Conservation (phyloP, 92 coral and sea anemone genomes). For the Palythoa grandis region DNA sequence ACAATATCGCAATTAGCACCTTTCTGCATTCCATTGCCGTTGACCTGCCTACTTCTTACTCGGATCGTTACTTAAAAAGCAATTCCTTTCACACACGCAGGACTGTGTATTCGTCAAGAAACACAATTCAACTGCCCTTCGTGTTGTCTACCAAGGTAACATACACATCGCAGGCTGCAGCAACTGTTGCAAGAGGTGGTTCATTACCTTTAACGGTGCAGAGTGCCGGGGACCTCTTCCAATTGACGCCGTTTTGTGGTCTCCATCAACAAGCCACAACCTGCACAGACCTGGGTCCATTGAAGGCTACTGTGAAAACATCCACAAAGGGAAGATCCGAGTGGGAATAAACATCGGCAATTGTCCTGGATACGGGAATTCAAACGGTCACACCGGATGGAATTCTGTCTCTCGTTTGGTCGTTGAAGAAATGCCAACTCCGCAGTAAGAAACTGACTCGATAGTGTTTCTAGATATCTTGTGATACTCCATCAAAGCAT, state of each 20-base stretch:
- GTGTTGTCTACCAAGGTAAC: conserved; percentile 2
- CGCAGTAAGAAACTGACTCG: not conserved
- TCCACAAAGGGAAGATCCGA: conserved; percentile 3
- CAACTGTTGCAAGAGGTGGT: not conserved
- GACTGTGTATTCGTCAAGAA: conserved; percentile 4
- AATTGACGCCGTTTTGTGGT: not conserved
- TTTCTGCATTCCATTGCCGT: no score
- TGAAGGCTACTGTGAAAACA: conserved; percentile 3
- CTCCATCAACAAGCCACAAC: not conserved
- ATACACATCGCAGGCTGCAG: not conserved
- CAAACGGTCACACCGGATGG: not conserved
- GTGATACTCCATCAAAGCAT: no score
- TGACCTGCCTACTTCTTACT: no score
- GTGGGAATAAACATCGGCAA: conserved; percentile 7
- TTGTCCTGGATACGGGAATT: not conserved
- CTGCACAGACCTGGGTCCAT: not conserved
- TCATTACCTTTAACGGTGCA: not conserved
- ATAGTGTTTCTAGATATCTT: no score
- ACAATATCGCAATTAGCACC: no score
- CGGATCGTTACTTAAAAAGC: no score
- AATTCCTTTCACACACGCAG: not conserved
- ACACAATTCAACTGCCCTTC: not conserved
- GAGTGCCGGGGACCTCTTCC: not conserved
- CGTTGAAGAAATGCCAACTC: not conserved
- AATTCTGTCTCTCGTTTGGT: conserved; percentile 1